A percentile compares a stretch with the other conserved stretches of the same genome.
Evolutionary conservation across 2,113 vertebrate genomes (phyloP).

Genomic region (Chionis minor): DNA sequence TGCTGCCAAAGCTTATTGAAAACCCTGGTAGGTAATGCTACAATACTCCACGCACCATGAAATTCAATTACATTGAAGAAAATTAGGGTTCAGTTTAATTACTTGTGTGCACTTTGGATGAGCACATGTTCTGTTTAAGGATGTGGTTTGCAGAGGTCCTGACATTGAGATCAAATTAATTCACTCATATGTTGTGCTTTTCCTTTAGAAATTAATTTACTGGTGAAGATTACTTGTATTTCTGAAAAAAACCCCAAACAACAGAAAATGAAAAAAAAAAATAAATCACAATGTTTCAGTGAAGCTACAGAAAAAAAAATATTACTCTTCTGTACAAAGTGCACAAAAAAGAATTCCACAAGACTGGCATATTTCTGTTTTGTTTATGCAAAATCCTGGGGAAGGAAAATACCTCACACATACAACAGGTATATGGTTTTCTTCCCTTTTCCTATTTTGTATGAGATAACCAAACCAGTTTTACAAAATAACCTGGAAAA

Average conservation of each 20-base stretch:
- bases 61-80: constrained; percentile 56
- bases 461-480: neutral
- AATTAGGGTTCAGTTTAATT: constrained; percentile 46
- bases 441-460: neutral
- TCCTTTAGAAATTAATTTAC: neutral
- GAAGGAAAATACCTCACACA: neutral
- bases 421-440: neutral
- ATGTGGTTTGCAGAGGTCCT: neutral
- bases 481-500: neutral
- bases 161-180: neutral
- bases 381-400: neutral
- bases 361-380: neutral
- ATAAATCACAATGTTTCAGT: neutral
- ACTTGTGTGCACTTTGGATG: neutral
- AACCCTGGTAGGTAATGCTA: neutral
- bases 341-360: neutral
- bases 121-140: neutral
- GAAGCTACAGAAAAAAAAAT: neutral
- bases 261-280: neutral
- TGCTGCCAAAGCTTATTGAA: constrained; percentile 15
- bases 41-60: neutral
- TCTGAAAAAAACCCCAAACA: neutral
- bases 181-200: neutral
- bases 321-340: neutral
- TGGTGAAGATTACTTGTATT: neutral